Percentiles rank a stretch among this genome's conserved stretches.
Conservation (phyloP, 2,888 invertebrate species). For the Acrobasis repandana region DNA sequence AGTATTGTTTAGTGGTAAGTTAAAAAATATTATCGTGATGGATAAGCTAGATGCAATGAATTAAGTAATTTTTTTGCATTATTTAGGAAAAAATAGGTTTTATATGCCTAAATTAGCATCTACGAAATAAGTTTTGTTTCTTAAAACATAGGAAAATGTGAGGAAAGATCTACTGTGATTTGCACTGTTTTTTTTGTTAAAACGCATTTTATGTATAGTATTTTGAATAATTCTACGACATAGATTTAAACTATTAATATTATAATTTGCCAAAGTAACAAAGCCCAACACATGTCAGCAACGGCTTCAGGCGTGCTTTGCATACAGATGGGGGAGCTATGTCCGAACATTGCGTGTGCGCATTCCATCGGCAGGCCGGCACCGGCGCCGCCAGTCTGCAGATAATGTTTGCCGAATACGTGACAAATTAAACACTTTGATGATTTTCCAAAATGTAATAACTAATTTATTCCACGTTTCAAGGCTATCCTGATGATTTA, state of each 20-base stretch:
- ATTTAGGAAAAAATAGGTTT: too few species aligned
- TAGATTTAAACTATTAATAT: constrained; percentile 50
- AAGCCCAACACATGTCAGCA: constrained; percentile 66
- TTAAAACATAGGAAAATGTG: too few species aligned
- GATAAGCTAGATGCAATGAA: too few species aligned
- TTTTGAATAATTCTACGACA: constrained; percentile 37
- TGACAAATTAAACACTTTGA: constrained; percentile 39
- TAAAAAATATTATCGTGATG: too few species aligned
- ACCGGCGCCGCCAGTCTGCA: constrained; percentile 45
- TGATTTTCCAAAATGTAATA: constrained; percentile 33
- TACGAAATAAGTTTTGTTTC: too few species aligned
- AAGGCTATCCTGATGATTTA: constrained; percentile 30
- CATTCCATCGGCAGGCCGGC: constrained; percentile 58
- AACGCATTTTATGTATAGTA: too few species aligned
- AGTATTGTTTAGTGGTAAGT: too few species aligned
- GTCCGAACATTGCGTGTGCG: constrained; percentile 60
- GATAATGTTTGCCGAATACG: constrained; percentile 39
- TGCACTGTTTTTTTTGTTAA: too few species aligned
- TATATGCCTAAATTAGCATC: too few species aligned
- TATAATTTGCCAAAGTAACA: constrained; percentile 68
- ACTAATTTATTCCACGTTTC: constrained; percentile 37
- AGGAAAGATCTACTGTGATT: too few species aligned
- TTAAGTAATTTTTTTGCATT: too few species aligned
- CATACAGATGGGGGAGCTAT: constrained; percentile 65
- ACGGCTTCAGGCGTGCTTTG: constrained; percentile 57